Base-by-base conservation (phyloP, 2,888 invertebrate species). In the Herminia tarsipennalis region DNA sequence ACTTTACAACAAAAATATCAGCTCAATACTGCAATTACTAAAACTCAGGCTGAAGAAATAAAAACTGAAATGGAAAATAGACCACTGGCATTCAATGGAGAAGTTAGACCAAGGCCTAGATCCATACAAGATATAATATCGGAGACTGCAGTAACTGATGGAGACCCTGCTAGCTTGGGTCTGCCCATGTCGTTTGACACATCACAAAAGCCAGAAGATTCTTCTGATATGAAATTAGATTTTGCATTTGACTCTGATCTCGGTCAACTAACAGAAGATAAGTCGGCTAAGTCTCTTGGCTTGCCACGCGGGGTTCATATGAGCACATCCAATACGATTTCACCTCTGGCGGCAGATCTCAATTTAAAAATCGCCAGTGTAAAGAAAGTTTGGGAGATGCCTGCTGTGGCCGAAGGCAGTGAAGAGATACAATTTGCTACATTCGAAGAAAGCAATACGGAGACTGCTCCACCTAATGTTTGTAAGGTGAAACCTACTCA, bases 311-410 rank as follows among this genome's bases (percentile, higher is more conserved):
- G 94, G 54, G 91, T 93, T 60, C 90, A 89, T 54, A 92, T 92
- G 73, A 93, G 94, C 32, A 93, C 93, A 14, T 94, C 95, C 40
- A 96, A 93, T 66, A 94, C 95, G 5, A 96, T 96, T 65, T 95
- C 95, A 6, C 95, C 95, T 10, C 94, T 96, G 56, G 96, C 97
- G 24, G 97, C 97, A 24, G 98, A 98, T 84, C 93, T 98, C 61
- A 97, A 97, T 88, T 94, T 97, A 88, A 98, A 98, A 91, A 98
- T 98, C 67, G 97, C 97, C 22, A 97, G 97, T 56, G 98, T 98
- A 29, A 98, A 98, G 85, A 97, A 96, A 70, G 95, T 96, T 10
- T 97, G 96, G 96, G 96, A 97, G 73, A 95, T 94, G 94, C 94
- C 94, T 9, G 93, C 94, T 0, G 94, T 94, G 10, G 93, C 93